Base-by-base conservation (phyloP, 2,888 invertebrate species). In the Argynnis bischoffii region DNA sequence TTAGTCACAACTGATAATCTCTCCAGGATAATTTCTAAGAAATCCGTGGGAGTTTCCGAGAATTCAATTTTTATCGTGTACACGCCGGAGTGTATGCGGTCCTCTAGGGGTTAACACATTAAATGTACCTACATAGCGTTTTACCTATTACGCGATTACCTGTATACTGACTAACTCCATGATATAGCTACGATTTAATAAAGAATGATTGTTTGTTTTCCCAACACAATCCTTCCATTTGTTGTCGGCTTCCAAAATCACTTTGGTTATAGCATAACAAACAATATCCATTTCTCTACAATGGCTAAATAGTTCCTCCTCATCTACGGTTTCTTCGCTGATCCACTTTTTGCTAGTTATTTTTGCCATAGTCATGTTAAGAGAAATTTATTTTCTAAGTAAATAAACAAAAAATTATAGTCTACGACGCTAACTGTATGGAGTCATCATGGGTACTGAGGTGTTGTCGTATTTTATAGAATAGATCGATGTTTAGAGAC, bases 141-240 rank as follows among this genome's bases (percentile, higher is more conserved):
- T 26, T 35, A 35, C 35, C 2, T 8, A 35, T 6, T 8, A 35
- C 35, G 35, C 35, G 35, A 53, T 46, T 78, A 90, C 93, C 90
- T 93, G 93, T 87, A 93, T 91, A 83, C 92, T 92, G 69, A 92
- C 91, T 73, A 93, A 77, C 76, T 92, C 92, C 86, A 89, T 88
- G 63, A 92, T 92, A 78, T 90, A 92, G 74, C 83, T 89, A 54
- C 89, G 82, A 79, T 91, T 92, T 4, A 87, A 82, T 69, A 91
- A 75, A 11, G 90, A 89, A 75, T 85, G 84, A 26, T 75, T 73
- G 60, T 77, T 81, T 65, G 75, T 79, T 70, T 79, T 85, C 50
- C 81, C 84, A 14, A 72, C 75, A 47, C 81, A 79, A 16, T 87
- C 88, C 72, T 89, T 90, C 89, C 93, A 93, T 78, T 93, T 92